A percentile compares a stretch with the other conserved stretches of the same genome.
These are phyloP conservation scores for Podotricha telesiphe DNA, from an alignment of 2,888 invertebrate genomes.

Conservation along the genomic window DNA sequence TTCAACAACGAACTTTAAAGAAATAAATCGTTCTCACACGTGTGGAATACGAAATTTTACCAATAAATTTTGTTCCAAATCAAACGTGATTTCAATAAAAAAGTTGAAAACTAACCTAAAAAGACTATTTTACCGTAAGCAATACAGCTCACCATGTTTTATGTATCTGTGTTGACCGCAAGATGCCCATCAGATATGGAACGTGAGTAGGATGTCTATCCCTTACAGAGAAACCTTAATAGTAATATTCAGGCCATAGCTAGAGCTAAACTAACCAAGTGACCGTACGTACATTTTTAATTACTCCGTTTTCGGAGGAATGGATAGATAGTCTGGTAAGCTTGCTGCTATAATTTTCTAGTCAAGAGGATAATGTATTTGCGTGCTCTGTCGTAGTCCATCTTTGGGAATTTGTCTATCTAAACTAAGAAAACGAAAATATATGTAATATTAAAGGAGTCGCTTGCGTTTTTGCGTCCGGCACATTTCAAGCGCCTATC, in stretches of 20 bases:
- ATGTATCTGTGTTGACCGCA: constrained; percentile 35
- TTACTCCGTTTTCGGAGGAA: too few relatives aligned
- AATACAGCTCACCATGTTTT: constrained; percentile 27
- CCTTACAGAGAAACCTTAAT: constrained; percentile 17
- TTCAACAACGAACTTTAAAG: not conserved
- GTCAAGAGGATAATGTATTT: too few relatives aligned
- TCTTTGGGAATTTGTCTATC: too few relatives aligned
- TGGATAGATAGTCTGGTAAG: too few relatives aligned
- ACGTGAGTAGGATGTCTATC: constrained; percentile 13
- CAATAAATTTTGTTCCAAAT: constrained; percentile 19
- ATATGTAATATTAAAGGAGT: too few relatives aligned
- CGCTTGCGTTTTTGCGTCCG: too few relatives aligned
- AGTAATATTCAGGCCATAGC: not conserved
- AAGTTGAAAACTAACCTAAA: not conserved
- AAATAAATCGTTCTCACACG: constrained; percentile 13
- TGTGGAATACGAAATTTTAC: constrained; percentile 13
- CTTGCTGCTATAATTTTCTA: too few relatives aligned
- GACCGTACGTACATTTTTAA: not conserved
- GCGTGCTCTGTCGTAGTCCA: too few relatives aligned
- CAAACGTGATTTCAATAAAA: constrained; percentile 18
- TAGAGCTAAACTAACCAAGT: not conserved
- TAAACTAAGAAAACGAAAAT: too few relatives aligned
- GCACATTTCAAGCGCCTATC: too few relatives aligned
- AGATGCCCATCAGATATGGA: constrained; percentile 31
- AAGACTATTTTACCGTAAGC: constrained; percentile 30